A percentile compares a stretch with the other conserved stretches of the same genome.
phyloP scores from a whole-genome alignment of 2,888 invertebrate genomes.

The Brachypalpus laphriformis region DNA sequence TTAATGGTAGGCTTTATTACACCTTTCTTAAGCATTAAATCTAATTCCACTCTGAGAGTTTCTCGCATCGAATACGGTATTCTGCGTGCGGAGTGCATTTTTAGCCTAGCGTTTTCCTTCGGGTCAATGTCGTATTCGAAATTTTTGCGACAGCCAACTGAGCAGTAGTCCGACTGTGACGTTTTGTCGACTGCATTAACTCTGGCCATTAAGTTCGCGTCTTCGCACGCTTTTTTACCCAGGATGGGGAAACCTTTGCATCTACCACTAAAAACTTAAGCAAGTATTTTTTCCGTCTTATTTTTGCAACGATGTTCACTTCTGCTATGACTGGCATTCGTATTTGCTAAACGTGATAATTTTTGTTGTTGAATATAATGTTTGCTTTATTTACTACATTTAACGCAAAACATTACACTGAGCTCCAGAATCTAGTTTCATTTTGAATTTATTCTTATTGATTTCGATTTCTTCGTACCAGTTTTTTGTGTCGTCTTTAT shows the following conservation, averaged over 20 bases:
- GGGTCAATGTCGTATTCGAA: slow-evolving; percentile 50
- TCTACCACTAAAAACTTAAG: not conserved
- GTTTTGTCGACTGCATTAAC: not conserved
- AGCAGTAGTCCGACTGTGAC: not conserved
- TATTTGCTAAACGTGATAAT: no score
- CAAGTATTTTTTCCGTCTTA: not conserved
- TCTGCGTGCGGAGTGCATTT: slow-evolving; percentile 33
- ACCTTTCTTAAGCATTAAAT: no score
- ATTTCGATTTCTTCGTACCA: no score
- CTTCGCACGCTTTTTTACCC: slow-evolving; percentile 11
- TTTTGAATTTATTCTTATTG: no score
- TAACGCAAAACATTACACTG: no score
- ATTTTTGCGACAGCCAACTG: slow-evolving; percentile 12
- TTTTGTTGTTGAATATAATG: no score
- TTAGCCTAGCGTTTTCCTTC: slow-evolving; percentile 7
- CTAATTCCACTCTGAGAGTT: not conserved
- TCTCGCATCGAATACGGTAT: no score
- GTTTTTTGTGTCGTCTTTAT: no score
- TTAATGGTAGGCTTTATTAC: no score
- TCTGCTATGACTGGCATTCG: no score
- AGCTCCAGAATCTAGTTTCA: no score
- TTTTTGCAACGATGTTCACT: not conserved
- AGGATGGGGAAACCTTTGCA: slow-evolving; percentile 3
- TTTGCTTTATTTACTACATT: no score
- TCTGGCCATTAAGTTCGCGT: not conserved